phyloP scores from a whole-genome alignment of 1,140 invertebrate species.

The Drosophila ohnishii region DNA sequence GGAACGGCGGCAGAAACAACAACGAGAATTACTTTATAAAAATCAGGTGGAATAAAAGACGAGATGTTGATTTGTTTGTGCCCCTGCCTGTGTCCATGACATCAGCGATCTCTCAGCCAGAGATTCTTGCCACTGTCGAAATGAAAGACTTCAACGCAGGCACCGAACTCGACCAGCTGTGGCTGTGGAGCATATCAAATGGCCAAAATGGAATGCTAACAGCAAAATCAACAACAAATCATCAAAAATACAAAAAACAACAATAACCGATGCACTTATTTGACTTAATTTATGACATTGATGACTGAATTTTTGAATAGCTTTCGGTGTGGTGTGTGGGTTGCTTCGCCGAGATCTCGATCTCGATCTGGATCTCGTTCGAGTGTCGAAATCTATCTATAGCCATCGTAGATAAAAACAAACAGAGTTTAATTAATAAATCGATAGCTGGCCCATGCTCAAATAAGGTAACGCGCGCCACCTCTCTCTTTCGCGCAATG shows the following conservation, averaged over 20 bases:
- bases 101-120: conserved; percentile 44
- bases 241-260: background rate
- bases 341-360: conserved; percentile 28
- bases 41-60: conserved; percentile 44
- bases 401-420: conserved; percentile 39
- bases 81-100: conserved; percentile 51
- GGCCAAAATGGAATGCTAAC: conserved; percentile 33
- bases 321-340: conserved; percentile 52
- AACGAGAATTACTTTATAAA: conserved; percentile 44
- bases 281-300: conserved; percentile 66
- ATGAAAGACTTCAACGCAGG: conserved; percentile 76
- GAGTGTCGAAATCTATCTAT: conserved; percentile 50
- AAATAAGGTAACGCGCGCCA: conserved; percentile 67
- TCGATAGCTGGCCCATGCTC: conserved; percentile 57
- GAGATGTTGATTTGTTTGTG: conserved; percentile 27
- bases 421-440: conserved; percentile 73
- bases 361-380: background rate
- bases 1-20: conserved; percentile 14
- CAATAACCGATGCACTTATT: conserved; percentile 70
- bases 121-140: conserved; percentile 36
- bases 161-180: conserved; percentile 55
- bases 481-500: conserved; percentile 31
- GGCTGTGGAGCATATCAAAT: conserved; percentile 39
- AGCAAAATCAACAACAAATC: background rate
- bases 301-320: conserved; percentile 62